phyloP scores from a whole-genome alignment of 2,113 vertebrate species.

The Polyodon spathula region DNA sequence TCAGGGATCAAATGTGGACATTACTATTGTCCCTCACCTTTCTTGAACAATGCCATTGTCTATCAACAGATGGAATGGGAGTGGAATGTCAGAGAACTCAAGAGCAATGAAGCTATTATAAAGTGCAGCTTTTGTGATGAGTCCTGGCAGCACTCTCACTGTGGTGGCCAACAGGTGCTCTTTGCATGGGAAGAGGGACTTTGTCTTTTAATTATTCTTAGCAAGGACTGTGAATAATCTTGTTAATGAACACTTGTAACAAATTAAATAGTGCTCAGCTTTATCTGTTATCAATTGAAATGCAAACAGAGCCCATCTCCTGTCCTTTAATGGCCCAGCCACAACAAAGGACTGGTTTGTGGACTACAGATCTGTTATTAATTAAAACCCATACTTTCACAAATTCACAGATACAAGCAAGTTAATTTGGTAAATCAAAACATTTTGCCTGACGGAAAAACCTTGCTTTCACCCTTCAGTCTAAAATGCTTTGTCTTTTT shows the following conservation, averaged over 20 bases:
- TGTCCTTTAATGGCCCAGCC: not conserved
- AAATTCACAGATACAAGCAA: not conserved
- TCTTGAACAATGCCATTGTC: no score
- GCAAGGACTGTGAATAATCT: not conserved
- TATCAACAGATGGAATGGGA: no score
- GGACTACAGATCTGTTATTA: not conserved
- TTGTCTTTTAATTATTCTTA: not conserved
- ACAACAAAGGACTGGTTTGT: not conserved
- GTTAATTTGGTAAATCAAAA: not conserved
- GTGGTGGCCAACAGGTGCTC: slow-evolving; percentile 1
- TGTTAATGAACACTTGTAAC: not conserved
- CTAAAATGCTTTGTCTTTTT: not conserved
- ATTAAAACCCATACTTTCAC: not conserved
- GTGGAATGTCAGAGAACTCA: no score
- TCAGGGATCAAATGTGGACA: no score
- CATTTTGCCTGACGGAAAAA: not conserved
- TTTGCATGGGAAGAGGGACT: not conserved
- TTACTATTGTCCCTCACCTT: no score
- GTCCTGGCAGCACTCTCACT: not conserved
- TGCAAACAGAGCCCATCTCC: not conserved
- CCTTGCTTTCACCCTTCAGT: not conserved
- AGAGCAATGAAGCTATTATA: not conserved
- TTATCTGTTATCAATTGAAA: not conserved
- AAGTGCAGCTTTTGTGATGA: not conserved
- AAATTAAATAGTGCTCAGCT: not conserved